phyloP scores from a whole-genome alignment of 2,797 vertebrate genomes.

The Labroides dimidiatus region DNA sequence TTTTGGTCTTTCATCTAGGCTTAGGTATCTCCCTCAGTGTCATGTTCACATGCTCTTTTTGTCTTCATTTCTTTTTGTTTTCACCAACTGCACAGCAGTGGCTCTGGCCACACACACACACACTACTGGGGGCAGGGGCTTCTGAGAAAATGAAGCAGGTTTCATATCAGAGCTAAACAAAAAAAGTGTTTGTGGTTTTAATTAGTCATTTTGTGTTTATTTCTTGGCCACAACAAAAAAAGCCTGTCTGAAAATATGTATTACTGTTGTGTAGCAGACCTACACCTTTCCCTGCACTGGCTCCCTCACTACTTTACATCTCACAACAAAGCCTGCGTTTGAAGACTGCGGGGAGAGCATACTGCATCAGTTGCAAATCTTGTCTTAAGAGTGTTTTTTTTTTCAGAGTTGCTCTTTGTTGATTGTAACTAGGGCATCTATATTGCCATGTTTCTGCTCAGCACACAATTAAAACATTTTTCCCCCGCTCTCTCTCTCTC shows the following conservation, averaged over 20 bases:
- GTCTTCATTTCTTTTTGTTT: conserved; percentile 55
- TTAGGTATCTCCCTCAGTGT: conserved; percentile 58
- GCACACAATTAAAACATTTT: conserved; percentile 88
- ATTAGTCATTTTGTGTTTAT: conserved; percentile 84
- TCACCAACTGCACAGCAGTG: conserved; percentile 49
- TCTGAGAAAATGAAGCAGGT: conserved; percentile 79
- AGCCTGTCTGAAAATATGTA: conserved; percentile 77
- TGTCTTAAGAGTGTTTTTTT: conserved; percentile 73
- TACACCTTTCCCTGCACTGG: conserved; percentile 70
- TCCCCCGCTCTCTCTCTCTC: conserved; percentile 65
- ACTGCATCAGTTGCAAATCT: conserved; percentile 80
- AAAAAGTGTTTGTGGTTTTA: conserved; percentile 80
- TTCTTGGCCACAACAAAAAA: conserved; percentile 67
- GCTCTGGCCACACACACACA: conserved; percentile 69
- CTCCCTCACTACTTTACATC: conserved; percentile 66
- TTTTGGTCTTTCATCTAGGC: conserved; percentile 74
- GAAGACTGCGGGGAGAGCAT: conserved; percentile 74
- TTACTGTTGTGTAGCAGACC: conserved; percentile 68
- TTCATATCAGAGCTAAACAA: conserved; percentile 76
- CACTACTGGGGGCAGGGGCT: conserved; percentile 67
- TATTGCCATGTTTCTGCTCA: conserved; percentile 84
- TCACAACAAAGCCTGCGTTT: conserved; percentile 76
- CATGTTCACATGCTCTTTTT: conserved; percentile 60
- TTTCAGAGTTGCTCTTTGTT: conserved; percentile 81
- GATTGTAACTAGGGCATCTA: conserved; percentile 91